Base-by-base conservation (phyloP, 2,888 invertebrate genomes). In the Camponotus fellah region DNA sequence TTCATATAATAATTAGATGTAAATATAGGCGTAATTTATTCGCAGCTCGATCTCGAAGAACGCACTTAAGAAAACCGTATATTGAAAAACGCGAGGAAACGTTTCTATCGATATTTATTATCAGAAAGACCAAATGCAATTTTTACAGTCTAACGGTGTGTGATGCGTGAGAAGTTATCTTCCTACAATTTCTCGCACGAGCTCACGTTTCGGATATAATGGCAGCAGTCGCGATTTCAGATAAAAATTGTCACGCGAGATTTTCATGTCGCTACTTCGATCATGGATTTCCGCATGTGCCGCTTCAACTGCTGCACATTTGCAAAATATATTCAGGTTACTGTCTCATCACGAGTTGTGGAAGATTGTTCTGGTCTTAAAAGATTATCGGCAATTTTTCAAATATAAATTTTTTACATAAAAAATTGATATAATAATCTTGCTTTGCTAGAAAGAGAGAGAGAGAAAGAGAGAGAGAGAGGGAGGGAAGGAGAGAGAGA, bases 211-310 rank as follows among this genome's bases (percentile, higher is more conserved):
- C 71, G 64, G 84, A 84, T 81, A 76, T 85, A 85, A 84, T 69
- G 82, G 49, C 69, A 72, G 40, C 46, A 64, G 49, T 66, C 74
- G 74, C 77, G 82, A 87, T 87, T 86, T 79, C 64, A 77, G 84
- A 86, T 87, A 87, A 76, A 77, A 68, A 86, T 32, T 79, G 82
- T 86, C 86, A 86, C 86, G 86, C 85, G 85, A 80, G 79, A 79
- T 79, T 79, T 79, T 77, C 75, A 26, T 43, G 43, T 58, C 43
- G 46, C 64, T 34, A 62, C 53, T 71, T 65, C 12, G 80, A 79
- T 71, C 69, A 71, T 64, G 64, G 43, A 81, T 75, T 64, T 75
- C 21, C 56, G 64, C 74, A 4, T 64, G 62, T 49, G 74, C 62
- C 62, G 43, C n/a, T 75, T 81, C 64, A 46, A 40, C 40, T 21